Base-by-base conservation (phyloP, 2,888 invertebrate genomes). In the Rhabditoides inermis region DNA sequence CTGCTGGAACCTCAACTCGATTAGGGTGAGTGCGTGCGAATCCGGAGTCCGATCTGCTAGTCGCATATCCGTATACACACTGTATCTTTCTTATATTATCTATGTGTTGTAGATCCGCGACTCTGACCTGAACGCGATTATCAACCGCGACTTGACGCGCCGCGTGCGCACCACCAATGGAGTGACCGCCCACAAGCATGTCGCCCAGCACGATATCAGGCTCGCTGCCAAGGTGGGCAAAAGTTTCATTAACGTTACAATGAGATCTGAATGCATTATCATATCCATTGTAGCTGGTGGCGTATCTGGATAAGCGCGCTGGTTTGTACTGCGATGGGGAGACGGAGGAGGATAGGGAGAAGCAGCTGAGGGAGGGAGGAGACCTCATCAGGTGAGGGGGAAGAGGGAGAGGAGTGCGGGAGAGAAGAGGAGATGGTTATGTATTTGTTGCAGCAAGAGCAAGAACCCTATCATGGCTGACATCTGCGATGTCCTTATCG, bases 1-100 rank as follows among this genome's bases (percentile, higher is more conserved):
- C 65, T 98, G 95, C 79, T 98, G 94, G 94, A 90, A 89, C 77
- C 83, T 99, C 39, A 95, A 94, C 77, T 92, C 90, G 68, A 88
- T 91, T 58, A 83, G 94, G 72, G 63, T 70, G 18, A 25, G 53
- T 45, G 12, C 1, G 42, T 22, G 15, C 6, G 23, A 22, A 22
- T 41, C 25, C 5, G 20, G 12, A 10, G 32, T 32, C 10, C 32
- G 15, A 32, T 10, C 32, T 7, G 7, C 32, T 22, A n/a, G n/a
- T n/a, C n/a, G n/a, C n/a, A n/a, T n/a, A n/a, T n/a, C n/a, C n/a
- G n/a, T n/a, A n/a, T 1, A 18, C 25, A 22, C 25, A 10, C 44
- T 7, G 25, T 30, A 4, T 58, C 15, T 40, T 12, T 28, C 23
- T 28, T 12, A 3, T 22, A 23, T 6, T 27, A 10, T 32, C 5